Base-by-base conservation (phyloP, 2,113 vertebrate species). In the Australoheros scitulus region DNA sequence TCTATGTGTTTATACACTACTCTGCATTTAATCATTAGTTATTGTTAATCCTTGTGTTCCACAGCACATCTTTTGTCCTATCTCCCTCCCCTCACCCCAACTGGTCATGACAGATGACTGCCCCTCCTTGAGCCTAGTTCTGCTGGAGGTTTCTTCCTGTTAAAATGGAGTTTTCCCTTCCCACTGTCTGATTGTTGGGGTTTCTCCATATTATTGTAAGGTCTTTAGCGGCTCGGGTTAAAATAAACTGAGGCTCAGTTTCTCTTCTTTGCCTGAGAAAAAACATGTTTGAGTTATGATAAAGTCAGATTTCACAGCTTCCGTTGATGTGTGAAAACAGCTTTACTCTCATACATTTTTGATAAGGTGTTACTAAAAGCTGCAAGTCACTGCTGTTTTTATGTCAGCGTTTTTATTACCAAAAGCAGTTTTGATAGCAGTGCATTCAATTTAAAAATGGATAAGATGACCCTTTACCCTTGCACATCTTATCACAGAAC, bases 401-500 rank as follows among this genome's bases (percentile, higher is more conserved):
- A 81, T 17, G 22, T 34, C 47, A 61, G 32, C 29, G 24, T 61
- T 47, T 80, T 26, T 60, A 20, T 60, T 32, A 36, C 38, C 63
- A 52, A 77, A 61, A 32, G 26, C 61, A 52, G 47, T 78, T 79
- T 78, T 61, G n/a, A 78, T 24, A 14, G 50, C 72, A 76, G 59
- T 34, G 15, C 17, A 3, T 63, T 81, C 11, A 43, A 2, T 76
- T 72, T 24, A 72, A 84, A 55, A 58, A 76, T 3, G 0, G 58
- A 36, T 68, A 50, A 78, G 32, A 59, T 87, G 72, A 81, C 77
- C 68, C 29, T 61, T 74, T 76, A 26, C 57, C 15, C 41, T 50
- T 81, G 41, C 15, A 74, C 4, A 2, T 86, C 61, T 87, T 60
- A 91, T 20, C 81, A 76, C 89, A 99, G 98, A 96, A 95, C 77